Percentiles rank a stretch among this genome's conserved stretches.
These are phyloP conservation scores for Sterna hirundo DNA, from an alignment of 2,113 vertebrate genomes.

Conservation along the genomic window DNA sequence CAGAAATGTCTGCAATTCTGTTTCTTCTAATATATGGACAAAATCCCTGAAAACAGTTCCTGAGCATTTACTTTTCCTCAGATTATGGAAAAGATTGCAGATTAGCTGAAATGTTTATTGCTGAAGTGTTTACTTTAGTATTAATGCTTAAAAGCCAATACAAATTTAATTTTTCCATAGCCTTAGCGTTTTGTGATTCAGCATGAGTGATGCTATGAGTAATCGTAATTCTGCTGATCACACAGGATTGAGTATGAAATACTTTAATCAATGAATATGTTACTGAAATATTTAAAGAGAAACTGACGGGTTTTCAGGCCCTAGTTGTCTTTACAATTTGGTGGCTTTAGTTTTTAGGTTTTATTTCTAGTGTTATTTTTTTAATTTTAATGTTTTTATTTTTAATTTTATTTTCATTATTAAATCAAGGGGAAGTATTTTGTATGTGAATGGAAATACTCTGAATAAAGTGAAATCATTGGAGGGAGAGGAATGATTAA, in stretches of 20 bases:
- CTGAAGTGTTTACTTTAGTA: constrained; percentile 48
- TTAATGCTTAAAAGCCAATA: constrained; percentile 50
- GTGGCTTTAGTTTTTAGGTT: not conserved
- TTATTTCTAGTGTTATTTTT: not conserved
- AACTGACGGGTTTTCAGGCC: not conserved
- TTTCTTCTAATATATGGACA: not conserved
- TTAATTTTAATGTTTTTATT: not conserved
- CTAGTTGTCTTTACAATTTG: not conserved
- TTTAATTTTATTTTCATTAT: not conserved
- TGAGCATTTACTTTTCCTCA: not conserved
- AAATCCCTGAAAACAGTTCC: not conserved
- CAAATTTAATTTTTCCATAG: constrained; percentile 30
- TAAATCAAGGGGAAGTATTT: not conserved
- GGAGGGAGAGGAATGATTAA: not conserved
- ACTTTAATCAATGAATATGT: constrained; percentile 3
- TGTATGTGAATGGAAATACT: not conserved
- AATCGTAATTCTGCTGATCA: constrained; percentile 58
- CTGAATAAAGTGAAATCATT: not conserved
- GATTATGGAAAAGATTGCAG: not conserved
- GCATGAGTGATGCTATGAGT: constrained; percentile 4
- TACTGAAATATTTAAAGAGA: not conserved
- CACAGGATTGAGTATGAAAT: constrained; percentile 1
- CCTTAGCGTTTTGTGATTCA: constrained; percentile 23
- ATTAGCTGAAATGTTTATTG: constrained; percentile 35
- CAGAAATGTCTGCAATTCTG: not conserved